phyloP scores from a whole-genome alignment of 2,888 invertebrate genomes.

The Subacronicta megacephala region DNA sequence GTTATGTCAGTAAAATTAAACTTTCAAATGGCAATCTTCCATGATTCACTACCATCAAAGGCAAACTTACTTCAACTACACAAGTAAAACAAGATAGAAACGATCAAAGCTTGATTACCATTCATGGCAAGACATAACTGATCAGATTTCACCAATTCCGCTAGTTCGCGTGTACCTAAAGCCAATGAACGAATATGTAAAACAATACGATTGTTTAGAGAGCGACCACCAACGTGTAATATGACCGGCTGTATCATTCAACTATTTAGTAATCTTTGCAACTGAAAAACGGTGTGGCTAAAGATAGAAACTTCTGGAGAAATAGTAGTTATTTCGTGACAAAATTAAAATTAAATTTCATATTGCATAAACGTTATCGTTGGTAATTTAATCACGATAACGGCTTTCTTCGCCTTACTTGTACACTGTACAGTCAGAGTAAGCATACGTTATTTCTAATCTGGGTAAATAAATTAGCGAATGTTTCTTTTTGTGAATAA shows the following conservation, averaged over 20 bases:
- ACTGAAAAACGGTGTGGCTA: not conserved
- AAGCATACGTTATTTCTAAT: slow-evolving; percentile 7
- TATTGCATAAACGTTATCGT: slow-evolving; percentile 1
- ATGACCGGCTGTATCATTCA: slow-evolving; percentile 20
- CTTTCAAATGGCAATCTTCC: slow-evolving; percentile 2
- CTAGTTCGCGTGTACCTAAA: slow-evolving; percentile 48
- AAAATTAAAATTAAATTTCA: slow-evolving; percentile 1
- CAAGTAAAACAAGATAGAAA: slow-evolving; percentile 34
- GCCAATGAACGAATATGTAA: slow-evolving; percentile 56
- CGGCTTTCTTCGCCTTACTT: slow-evolving; percentile 1
- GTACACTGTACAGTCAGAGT: not conserved
- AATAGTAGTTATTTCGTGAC: not conserved
- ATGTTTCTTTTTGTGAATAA: slow-evolving; percentile 16
- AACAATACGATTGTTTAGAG: slow-evolving; percentile 51
- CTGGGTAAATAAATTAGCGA: slow-evolving; percentile 19
- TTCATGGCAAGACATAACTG: slow-evolving; percentile 45
- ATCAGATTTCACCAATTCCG: slow-evolving; percentile 61
- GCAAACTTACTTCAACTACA: slow-evolving; percentile 21
- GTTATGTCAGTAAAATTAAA: slow-evolving; percentile 5
- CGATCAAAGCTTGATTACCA: slow-evolving; percentile 42
- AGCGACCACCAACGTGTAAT: slow-evolving; percentile 24
- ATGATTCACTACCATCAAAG: slow-evolving; percentile 35
- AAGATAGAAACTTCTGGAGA: slow-evolving; percentile 8
- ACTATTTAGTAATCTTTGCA: slow-evolving; percentile 25
- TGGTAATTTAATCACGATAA: slow-evolving; percentile 3